These are phyloP conservation scores for Tinamus major DNA, from an alignment of 2,797 vertebrate species.

Conservation along the genomic window DNA sequence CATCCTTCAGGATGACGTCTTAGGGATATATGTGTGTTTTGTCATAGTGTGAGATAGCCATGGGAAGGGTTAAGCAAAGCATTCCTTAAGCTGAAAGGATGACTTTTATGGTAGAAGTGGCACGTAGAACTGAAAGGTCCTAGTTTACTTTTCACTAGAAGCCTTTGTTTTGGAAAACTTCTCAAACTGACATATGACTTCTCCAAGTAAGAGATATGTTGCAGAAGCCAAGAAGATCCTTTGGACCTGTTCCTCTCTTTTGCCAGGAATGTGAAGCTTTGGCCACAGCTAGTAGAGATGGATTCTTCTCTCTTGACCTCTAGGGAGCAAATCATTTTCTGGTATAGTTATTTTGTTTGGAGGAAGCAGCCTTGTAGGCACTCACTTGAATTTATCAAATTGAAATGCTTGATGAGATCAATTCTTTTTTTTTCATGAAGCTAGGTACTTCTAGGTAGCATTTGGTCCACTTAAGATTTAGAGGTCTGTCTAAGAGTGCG, in stretches of 20 bases:
- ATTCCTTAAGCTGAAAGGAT: background rate
- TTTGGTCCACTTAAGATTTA: background rate
- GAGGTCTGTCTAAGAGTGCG: background rate
- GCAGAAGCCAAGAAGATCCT: background rate
- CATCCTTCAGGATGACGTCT: accelerated
- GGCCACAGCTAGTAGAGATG: background rate
- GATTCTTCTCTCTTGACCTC: background rate
- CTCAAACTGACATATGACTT: accelerated
- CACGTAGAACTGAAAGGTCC: background rate
- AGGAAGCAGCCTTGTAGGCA: background rate
- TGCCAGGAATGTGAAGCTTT: background rate
- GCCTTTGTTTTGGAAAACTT: background rate
- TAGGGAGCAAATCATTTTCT: background rate
- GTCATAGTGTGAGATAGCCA: accelerated
- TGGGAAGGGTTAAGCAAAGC: background rate
- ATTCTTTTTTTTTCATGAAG: background rate
- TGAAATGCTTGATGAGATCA: accelerated
- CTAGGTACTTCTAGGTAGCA: background rate
- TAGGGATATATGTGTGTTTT: background rate
- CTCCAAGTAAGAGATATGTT: background rate
- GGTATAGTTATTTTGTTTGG: background rate
- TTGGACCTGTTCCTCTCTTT: accelerated
- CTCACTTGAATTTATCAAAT: background rate
- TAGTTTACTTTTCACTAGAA: background rate
- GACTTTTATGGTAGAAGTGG: background rate